Evolutionary conservation across 1,140 invertebrate species (phyloP), one percentile per base, ranked within the genome.

Genomic region (Dinoponera quadriceps): DNA sequence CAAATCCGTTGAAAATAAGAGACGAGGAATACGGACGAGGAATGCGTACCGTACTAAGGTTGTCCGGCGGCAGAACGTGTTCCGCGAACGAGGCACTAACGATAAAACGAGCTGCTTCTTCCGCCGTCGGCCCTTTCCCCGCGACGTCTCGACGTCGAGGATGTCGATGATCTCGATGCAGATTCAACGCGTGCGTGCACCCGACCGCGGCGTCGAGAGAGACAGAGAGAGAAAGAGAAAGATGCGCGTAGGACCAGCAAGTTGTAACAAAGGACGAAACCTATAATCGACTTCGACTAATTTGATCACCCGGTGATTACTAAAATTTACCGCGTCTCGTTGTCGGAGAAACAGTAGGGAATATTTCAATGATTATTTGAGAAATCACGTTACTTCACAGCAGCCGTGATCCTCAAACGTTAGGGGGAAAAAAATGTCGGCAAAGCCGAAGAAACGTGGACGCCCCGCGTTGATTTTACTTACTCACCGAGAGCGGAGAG

Each of bases 131-230:
- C 25, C 13, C 20, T 54, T 68, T 69, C 48, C 29, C 48, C 60
- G 33, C 48, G 72, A n/a, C 22, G 80, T 72, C 66, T 55, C 78
- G 62, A 71, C 66, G 48, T 29, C 54, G 83, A 59, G 48, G 27
- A 77, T 69, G 59, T 73, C 85, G 85, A 85, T 85, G 85, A 86
- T 87, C 84, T 77, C 85, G 65, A 83, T 51, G 27, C 29, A 38
- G 49, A 51, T 54, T 25, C 83, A 33, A 38, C 49, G 48, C 38
- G 22, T 57, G 62, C 44, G 49, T 20, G 75, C 44, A 57, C 29
- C 51, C 83, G 48, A 48, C 49, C 77, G 48, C 83, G 82, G 29
- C 68, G 72, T 62, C 69, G 62, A 82, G 78, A 80, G 59, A 48
- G 77, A 51, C 54, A 66, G 66, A 54, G 9, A 68, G 80, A 25